Evolutionary conservation across 2,113 vertebrate species (phyloP), one percentile per base, ranked within the genome.

Genomic region (Parotia lawesii): DNA sequence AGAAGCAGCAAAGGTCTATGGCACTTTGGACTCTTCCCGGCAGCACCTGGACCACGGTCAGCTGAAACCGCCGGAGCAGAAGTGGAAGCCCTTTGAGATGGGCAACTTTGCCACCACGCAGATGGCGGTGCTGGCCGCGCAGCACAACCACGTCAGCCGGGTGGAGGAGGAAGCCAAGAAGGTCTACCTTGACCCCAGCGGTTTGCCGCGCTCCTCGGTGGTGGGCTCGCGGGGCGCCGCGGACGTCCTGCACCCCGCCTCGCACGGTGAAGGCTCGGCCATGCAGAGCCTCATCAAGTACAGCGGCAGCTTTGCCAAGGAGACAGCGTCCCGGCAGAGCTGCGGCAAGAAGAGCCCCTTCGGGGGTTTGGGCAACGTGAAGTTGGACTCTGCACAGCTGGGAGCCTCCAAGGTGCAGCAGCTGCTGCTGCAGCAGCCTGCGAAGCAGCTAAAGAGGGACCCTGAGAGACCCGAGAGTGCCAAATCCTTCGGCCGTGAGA

Each of bases 241-340:
- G 0, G 97, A 94, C 0, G 96, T 94, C 89, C 90, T 97, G 51
- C 98, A 98, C 38, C 74, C 97, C 0, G 51, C 92, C 16, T 85
- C 97, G 1, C 98, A 98, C 0, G 90, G 98, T 0, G 99, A 99
- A 91, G 98, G 98, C 10, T 99, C 99, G 0, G 99, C 99, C 96
- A 99, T 99, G 99, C 99, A 99, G 96, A 99, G 98, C 94, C 98
- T 99, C 71, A 99, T 99, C 94, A 99, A 99, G 62, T 99, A 99
- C 97, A 99, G 99, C 0, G 99, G 99, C 27, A 99, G 98, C 97
- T 99, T 99, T 64, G 97, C 98, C 7, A 98, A 98, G 5, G 99
- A 99, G 65, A 95, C 98, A 0, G 67, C 97, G 1, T 97, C 98
- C 6, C 98, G 98, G 93, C 98, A 98, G 18, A 96, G 97, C 5